Evolutionary conservation across 2,888 invertebrate genomes (phyloP).

Genomic region (Notocelia uddmanniana): DNA sequence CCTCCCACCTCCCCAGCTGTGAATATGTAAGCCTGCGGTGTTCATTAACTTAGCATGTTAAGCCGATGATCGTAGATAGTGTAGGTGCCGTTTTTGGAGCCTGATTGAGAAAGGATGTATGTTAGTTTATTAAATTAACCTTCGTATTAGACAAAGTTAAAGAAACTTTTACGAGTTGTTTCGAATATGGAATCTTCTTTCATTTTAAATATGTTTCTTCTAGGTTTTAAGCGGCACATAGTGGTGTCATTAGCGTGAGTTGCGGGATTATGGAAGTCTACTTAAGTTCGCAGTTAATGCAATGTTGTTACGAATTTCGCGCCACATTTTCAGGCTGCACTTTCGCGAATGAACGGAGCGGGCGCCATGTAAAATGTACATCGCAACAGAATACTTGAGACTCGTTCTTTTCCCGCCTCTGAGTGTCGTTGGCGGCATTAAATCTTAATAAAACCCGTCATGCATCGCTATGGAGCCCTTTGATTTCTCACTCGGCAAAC

Average conservation of each 20-base stretch:
- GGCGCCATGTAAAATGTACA: slow-evolving; percentile 82
- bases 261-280: neutral
- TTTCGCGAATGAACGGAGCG: slow-evolving; percentile 77
- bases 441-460: slow-evolving; percentile 85
- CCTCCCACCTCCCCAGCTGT: slow-evolving; percentile 51
- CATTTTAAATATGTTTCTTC: neutral
- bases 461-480: slow-evolving; percentile 81
- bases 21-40: slow-evolving; percentile 71
- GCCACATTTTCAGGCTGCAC: slow-evolving; percentile 55
- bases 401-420: slow-evolving; percentile 84
- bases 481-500: slow-evolving; percentile 86
- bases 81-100: slow-evolving; percentile 55
- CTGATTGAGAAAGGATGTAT: slow-evolving; percentile 53
- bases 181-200: neutral
- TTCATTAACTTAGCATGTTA: slow-evolving; percentile 80
- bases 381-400: slow-evolving; percentile 76
- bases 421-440: slow-evolving; percentile 85
- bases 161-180: neutral
- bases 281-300: slow-evolving; percentile 33
- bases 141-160: neutral
- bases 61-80: slow-evolving; percentile 73
- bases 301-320: slow-evolving; percentile 35
- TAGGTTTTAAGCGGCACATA: neutral
- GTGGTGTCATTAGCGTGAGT: neutral
- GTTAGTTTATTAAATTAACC: slow-evolving; percentile 18